Conservation (phyloP, 64 coral and sea anemone genomes). For the Montipora cactus region DNA sequence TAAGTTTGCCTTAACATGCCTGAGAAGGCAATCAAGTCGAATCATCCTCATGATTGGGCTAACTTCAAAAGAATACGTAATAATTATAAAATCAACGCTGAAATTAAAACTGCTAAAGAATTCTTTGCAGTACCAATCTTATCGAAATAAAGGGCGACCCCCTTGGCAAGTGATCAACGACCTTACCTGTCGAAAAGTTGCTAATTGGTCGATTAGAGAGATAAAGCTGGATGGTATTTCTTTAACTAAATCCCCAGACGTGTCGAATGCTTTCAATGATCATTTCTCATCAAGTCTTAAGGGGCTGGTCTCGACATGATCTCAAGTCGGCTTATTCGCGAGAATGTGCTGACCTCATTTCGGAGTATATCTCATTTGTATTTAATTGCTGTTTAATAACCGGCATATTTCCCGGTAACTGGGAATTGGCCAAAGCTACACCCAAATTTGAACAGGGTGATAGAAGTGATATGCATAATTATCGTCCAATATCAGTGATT, state of each 20-base stretch:
- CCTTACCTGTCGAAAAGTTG: neutral
- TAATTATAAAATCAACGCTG: neutral
- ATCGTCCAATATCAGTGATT: slow-evolving; percentile 21
- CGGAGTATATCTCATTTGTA: neutral
- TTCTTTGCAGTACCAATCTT: neutral
- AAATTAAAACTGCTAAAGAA: neutral
- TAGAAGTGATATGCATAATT: slow-evolving; percentile 1
- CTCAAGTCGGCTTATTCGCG: neutral
- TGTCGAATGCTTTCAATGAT: neutral
- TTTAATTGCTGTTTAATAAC: slow-evolving; percentile 4
- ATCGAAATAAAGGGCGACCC: neutral
- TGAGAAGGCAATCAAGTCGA: slow-evolving; percentile 43
- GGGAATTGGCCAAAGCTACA: slow-evolving; percentile 33
- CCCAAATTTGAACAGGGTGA: slow-evolving; percentile 1
- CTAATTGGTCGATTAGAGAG: no score
- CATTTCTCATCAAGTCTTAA: slow-evolving; percentile 18
- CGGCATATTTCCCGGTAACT: slow-evolving; percentile 13
- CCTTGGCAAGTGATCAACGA: neutral
- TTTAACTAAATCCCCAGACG: neutral
- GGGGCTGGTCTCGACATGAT: slow-evolving; percentile 9
- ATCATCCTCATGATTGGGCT: slow-evolving; percentile 37
- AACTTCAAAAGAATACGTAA: slow-evolving; percentile 18
- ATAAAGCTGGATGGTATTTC: neutral
- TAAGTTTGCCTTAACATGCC: no score
- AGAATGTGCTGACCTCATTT: slow-evolving; percentile 2